Evolutionary conservation across 1,140 invertebrate species (phyloP).

Genomic region (Pteromalus puparum): DNA sequence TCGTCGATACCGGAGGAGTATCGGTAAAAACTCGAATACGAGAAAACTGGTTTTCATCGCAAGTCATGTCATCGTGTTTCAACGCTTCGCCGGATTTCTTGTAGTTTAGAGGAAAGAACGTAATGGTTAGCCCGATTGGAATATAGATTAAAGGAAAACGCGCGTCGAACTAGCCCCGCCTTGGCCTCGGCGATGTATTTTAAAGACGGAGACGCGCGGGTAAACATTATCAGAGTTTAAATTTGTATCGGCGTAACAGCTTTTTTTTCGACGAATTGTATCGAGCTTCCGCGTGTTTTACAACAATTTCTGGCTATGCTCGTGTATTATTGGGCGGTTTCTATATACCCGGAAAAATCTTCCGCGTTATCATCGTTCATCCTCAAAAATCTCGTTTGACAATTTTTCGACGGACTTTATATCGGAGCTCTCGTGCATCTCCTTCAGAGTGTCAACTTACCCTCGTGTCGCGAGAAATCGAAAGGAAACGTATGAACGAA

Average conservation of each 20-base stretch:
- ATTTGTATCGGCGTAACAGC: background rate
- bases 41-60: background rate
- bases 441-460: constrained; percentile 34
- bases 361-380: background rate
- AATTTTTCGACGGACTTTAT: background rate
- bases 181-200: constrained; percentile 4
- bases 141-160: background rate
- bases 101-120: too few relatives aligned
- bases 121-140: background rate
- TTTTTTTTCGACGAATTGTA: background rate
- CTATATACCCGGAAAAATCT: background rate
- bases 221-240: background rate
- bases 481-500: background rate
- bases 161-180: background rate
- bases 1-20: background rate
- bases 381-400: too few relatives aligned
- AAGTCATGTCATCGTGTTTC: too few relatives aligned
- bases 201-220: background rate
- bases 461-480: background rate
- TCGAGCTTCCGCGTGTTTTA: background rate
- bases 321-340: background rate
- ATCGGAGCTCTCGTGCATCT: background rate
- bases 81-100: background rate
- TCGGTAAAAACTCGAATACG: background rate
- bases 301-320: background rate